These are phyloP conservation scores for Acronicta psi DNA, from an alignment of 2,888 invertebrate species.

Conservation along the genomic window DNA sequence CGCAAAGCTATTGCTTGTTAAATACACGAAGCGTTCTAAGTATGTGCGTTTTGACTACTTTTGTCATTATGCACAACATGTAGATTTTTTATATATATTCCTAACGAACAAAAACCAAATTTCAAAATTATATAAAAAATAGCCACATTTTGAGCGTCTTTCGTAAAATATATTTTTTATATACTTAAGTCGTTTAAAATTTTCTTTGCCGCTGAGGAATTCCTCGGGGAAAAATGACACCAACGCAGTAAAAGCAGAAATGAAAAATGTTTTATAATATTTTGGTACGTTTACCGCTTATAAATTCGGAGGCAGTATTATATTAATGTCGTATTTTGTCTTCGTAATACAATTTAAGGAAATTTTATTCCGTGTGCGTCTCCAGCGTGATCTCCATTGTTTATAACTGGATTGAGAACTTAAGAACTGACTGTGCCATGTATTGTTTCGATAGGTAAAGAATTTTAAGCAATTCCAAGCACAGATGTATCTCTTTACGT, in stretches of 20 bases:
- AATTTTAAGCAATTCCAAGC: constrained; percentile 30
- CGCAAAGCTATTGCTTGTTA: constrained; percentile 34
- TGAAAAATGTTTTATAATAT: constrained; percentile 27
- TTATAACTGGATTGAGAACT: constrained; percentile 36
- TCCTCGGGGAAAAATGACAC: constrained; percentile 16
- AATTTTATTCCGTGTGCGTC: constrained; percentile 39
- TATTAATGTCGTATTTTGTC: constrained; percentile 23
- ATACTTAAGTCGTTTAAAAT: constrained; percentile 15
- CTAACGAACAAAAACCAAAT: background rate
- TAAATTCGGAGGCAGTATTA: constrained; percentile 17
- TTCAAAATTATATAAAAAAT: background rate
- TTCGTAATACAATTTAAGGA: constrained; percentile 16
- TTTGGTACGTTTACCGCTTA: constrained; percentile 10
- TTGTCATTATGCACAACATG: too few relatives aligned
- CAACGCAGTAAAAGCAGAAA: constrained; percentile 15
- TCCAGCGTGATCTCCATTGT: constrained; percentile 24
- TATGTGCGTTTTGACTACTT: too few relatives aligned
- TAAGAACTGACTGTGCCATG: constrained; percentile 19
- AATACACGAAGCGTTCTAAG: too few relatives aligned
- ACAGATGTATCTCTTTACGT: constrained; percentile 19
- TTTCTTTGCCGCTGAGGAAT: constrained; percentile 19
- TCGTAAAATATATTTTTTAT: constrained; percentile 2
- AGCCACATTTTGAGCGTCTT: background rate
- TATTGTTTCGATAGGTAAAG: constrained; percentile 37
- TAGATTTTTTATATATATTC: background rate